phyloP scores from a whole-genome alignment of 2,797 vertebrate species.

The Gymnodraco acuticeps region DNA sequence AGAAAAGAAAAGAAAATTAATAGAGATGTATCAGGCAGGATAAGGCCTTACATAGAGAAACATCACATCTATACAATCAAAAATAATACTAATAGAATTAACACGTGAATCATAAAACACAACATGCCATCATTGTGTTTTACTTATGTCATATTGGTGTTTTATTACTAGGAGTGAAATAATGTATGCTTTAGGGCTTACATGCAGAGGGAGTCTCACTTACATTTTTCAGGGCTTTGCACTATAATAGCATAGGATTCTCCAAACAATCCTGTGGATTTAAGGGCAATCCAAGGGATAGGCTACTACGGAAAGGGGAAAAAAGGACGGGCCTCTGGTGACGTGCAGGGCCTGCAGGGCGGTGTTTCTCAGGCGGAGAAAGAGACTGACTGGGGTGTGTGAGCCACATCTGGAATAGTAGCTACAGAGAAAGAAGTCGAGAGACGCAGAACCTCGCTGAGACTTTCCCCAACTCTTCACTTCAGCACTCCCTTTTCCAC shows the following conservation, averaged over 20 bases:
- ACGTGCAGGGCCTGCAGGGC: constrained; percentile 84
- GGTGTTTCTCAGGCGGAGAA: constrained; percentile 83
- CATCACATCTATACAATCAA: not conserved
- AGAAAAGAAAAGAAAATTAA: not conserved
- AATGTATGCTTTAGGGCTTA: not conserved
- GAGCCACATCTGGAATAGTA: constrained; percentile 87
- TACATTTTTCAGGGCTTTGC: constrained; percentile 14
- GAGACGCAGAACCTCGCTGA: constrained; percentile 65
- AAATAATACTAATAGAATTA: too few relatives aligned
- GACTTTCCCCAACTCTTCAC: constrained; percentile 60
- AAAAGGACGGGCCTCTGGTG: constrained; percentile 69
- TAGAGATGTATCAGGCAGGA: not conserved
- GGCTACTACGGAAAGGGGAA: constrained; percentile 22
- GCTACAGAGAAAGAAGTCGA: constrained; percentile 68
- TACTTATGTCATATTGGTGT: not conserved
- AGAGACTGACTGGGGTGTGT: constrained; percentile 77
- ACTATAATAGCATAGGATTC: constrained; percentile 28
- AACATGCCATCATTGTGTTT: not conserved
- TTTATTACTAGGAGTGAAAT: constrained; percentile 8
- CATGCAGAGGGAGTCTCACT: not conserved
- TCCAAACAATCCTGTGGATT: constrained; percentile 31
- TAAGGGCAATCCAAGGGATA: constrained; percentile 51
- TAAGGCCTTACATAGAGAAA: not conserved
- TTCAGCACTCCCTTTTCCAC: constrained; percentile 46
- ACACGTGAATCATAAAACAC: not conserved